Base-by-base conservation (phyloP, 92 coral and sea anemone genomes). In the Porites rus region DNA sequence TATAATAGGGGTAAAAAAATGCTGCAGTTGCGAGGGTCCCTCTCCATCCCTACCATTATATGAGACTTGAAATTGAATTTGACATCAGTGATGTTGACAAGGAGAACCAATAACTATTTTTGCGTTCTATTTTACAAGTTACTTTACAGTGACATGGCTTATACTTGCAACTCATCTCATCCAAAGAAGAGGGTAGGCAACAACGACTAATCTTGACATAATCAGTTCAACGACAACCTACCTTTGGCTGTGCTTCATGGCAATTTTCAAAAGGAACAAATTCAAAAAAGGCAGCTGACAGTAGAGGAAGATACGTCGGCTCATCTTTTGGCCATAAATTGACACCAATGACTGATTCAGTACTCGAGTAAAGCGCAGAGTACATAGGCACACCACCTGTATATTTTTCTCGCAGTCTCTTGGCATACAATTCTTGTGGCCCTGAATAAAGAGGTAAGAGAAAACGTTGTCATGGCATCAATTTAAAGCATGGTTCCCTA, bases 251-350 rank as follows among this genome's bases (percentile, higher is more conserved):
- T 19, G n/a, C 68, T 63, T 63, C 4, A 14, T 19, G 17, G 8
- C 6, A 63, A 17, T 63, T 19, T 8, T 63, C 68, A 19, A 63
- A 10, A 63, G 68, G 68, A 63, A 63, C 8, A 20, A 63, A 63
- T 20, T 63, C 68, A 63, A 63, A 63, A 63, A 63, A 63, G 17
- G 68, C 68, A 63, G 68, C 68, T 63, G 21, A 63, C 17, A 63
- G 17, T 4, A 63, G 1, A 63, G 68, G 68, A 19, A 63, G 68
- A 20, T 63, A 63, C 68, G 17, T 19, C 9, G 68, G 68, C 22
- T 63, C 0, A 63, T 63, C 68, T 14, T 63, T 63, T 63, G 68
- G 68, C 68, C 68, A 63, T 14, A 63, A 63, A 63, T 63, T 63
- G 17, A 63, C 68, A 63, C 68, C 68, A 63, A 63, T 63, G 7